A percentile compares a stretch with the other conserved stretches of the same genome.
Evolutionary conservation across 2,888 invertebrate species (phyloP).

Genomic region (Carpatolechia fugitivella): DNA sequence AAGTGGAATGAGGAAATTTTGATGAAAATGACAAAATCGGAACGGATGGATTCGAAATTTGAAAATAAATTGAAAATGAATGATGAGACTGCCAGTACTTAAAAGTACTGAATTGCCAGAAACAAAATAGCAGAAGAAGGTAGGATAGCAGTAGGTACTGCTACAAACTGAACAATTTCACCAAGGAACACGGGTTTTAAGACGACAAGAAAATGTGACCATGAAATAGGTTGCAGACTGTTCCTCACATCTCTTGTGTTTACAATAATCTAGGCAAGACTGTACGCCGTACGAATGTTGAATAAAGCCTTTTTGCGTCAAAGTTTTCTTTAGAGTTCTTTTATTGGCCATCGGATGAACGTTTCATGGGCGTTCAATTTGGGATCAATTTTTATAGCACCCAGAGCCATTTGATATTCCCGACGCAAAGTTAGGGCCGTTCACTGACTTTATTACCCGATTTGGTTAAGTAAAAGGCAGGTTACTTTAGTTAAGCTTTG

Average conservation of each 20-base stretch:
- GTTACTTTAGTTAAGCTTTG: neutral
- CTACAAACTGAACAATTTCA: too few species aligned
- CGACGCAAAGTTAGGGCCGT: neutral
- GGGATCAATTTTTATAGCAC: constrained; percentile 33
- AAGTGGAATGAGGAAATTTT: too few species aligned
- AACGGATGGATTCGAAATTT: too few species aligned
- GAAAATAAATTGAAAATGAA: too few species aligned
- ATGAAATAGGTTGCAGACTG: too few species aligned
- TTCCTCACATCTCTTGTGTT: neutral
- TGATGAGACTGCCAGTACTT: too few species aligned
- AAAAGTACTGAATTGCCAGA: too few species aligned
- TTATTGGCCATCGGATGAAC: constrained; percentile 43
- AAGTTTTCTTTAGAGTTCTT: constrained; percentile 37
- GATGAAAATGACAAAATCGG: too few species aligned
- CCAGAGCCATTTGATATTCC: neutral
- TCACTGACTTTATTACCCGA: neutral
- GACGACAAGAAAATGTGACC: too few species aligned
- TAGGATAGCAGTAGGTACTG: too few species aligned
- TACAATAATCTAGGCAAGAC: constrained; percentile 23
- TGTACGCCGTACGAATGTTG: constrained; percentile 51
- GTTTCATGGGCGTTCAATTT: constrained; percentile 47
- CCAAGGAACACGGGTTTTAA: too few species aligned
- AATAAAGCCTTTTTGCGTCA: constrained; percentile 36
- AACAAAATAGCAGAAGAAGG: too few species aligned
- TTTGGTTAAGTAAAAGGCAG: neutral